phyloP scores from a whole-genome alignment of 2,113 vertebrate genomes.

The Delphinus delphis region DNA sequence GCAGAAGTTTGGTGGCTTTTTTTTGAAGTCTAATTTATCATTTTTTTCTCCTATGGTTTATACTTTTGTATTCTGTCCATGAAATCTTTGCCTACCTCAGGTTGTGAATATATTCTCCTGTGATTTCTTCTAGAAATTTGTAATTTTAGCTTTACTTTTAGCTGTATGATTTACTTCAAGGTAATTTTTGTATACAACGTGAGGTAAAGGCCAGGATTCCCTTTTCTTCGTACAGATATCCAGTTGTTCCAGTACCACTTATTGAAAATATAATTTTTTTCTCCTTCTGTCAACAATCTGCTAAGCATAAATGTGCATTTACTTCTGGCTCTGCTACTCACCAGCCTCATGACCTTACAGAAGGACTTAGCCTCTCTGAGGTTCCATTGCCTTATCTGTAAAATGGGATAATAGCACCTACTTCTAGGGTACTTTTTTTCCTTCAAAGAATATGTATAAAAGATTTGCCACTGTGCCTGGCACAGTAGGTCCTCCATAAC shows the following conservation, averaged over 20 bases:
- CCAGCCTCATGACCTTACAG: neutral
- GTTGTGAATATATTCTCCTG: neutral
- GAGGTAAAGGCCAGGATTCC: neutral
- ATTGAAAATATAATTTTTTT: neutral
- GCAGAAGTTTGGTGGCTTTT: neutral
- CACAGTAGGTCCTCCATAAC: neutral
- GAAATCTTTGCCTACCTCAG: neutral
- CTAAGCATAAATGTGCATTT: neutral
- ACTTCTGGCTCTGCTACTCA: neutral
- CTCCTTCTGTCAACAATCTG: neutral
- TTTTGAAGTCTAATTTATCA: neutral
- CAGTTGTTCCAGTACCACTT: neutral
- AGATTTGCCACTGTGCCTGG: neutral
- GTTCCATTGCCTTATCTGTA: neutral
- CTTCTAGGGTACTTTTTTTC: neutral
- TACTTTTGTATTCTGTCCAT: neutral
- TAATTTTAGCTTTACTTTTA: neutral
- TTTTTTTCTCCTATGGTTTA: neutral
- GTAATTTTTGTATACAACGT: neutral
- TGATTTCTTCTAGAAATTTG: neutral
- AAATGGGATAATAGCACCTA: neutral
- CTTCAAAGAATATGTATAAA: neutral
- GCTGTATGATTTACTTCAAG: neutral
- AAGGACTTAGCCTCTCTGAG: neutral
- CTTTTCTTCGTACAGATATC: neutral